Conservation (phyloP, 2,113 vertebrate species). For the Gallinago undulata region DNA sequence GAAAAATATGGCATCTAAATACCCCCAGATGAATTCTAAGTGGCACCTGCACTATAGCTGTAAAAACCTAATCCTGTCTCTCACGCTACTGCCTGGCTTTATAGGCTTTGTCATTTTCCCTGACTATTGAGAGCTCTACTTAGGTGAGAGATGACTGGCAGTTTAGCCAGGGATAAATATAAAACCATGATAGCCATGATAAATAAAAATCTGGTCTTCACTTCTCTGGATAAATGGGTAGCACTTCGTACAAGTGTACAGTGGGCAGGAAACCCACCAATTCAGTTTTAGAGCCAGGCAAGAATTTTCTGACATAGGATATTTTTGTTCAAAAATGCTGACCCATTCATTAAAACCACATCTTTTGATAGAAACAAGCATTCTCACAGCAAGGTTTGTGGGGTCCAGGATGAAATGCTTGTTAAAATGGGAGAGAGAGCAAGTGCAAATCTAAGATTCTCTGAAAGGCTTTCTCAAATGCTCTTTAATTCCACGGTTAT, state of each 20-base stretch:
- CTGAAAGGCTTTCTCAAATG: neutral
- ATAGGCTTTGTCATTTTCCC: neutral
- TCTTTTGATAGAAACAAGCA: neutral
- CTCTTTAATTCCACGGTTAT: neutral
- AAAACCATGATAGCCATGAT: no score
- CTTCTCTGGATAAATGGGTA: neutral
- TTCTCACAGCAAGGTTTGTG: neutral
- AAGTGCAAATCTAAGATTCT: neutral
- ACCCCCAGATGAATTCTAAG: neutral
- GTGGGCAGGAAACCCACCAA: neutral
- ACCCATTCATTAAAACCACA: neutral
- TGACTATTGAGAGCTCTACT: neutral
- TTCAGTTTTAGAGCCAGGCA: neutral
- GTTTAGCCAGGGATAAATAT: neutral
- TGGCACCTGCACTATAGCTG: neutral
- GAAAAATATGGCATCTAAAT: neutral
- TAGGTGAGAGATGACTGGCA: neutral
- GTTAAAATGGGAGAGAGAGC: neutral
- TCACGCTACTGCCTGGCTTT: neutral
- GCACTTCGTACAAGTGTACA: neutral
- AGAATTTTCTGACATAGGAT: neutral
- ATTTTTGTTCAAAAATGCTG: neutral
- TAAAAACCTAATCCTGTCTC: neutral
- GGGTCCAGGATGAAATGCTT: neutral
- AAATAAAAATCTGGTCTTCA: neutral